Evolutionary conservation across 2,113 vertebrate species (phyloP), one percentile per base, ranked within the genome.

Genomic region (Petrocephalus zakoni): DNA sequence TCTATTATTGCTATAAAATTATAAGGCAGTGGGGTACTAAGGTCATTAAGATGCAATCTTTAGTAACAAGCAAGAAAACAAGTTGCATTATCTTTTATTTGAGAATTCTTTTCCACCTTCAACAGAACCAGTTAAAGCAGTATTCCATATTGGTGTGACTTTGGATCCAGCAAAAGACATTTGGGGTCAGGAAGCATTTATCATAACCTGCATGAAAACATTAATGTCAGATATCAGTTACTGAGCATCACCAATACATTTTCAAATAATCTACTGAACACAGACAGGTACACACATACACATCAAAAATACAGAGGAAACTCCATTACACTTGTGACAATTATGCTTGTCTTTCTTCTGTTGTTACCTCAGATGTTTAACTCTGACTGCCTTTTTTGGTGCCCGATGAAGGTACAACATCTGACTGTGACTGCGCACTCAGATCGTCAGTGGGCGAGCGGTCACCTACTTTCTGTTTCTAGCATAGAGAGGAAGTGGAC

Each of bases 401-500:
- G n/a, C 90, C 22, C 3, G 94, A 92, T 25, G 91, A 89, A 3
- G 92, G 58, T 87, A 93, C 93, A 11, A 95, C 92, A 2, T 95
- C 94, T 72, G 93, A 93, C 90, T 91, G 93, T 4, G 22, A 90
- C 90, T 93, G 88, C 55, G 90, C 89, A 11, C 94, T 86, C 22
- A 85, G 90, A 81, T 87, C 75, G 29, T 92, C 92, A 0, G 87
- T 0, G 29, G 91, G 91, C 86, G 92, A 52, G 0, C 89, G 89
- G 34, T 93, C 93, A 15, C 91, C 93, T 56, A 87, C 88, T n/a
- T 93, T 90, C 0, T 90, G 90, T 91, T 95, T 95, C 95, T 96
- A 91, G 49, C 90, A 90, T 0, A 56, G 22, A 88, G 55, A 25
- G 51, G n/a, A 5, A 22, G 17, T 1, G 87, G 88, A 22, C 21